Evolutionary conservation across 1,140 invertebrate species (phyloP).

Genomic region (Penaeus vannamei): DNA sequence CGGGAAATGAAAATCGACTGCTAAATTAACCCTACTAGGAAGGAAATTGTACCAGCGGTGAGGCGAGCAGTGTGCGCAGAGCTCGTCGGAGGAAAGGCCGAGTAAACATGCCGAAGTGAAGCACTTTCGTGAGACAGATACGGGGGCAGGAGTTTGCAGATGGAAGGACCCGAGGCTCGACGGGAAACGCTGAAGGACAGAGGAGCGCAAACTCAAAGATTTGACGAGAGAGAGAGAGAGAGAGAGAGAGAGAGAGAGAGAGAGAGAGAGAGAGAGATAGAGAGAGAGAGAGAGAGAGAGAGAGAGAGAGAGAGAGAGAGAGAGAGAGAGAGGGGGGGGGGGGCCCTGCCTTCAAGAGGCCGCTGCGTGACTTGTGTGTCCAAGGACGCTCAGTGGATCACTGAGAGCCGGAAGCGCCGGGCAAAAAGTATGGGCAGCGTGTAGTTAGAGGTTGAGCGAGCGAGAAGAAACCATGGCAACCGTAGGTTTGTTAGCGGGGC

Average conservation of each 20-base stretch:
- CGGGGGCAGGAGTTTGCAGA: background rate
- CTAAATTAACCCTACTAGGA: background rate
- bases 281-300: constrained; percentile 20
- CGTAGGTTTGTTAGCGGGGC: too few relatives aligned
- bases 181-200: too few relatives aligned
- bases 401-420: too few relatives aligned
- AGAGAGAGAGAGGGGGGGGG: background rate
- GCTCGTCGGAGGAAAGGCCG: too few relatives aligned
- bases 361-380: background rate
- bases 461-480: too few relatives aligned
- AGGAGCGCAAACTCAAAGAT: background rate
- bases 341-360: background rate
- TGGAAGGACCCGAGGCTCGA: too few relatives aligned
- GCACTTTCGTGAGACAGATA: background rate
- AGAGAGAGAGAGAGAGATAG: background rate
- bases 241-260: background rate
- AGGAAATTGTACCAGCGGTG: background rate
- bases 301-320: constrained; percentile 9
- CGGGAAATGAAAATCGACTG: background rate
- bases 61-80: too few relatives aligned
- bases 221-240: background rate
- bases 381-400: too few relatives aligned
- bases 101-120: too few relatives aligned
- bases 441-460: too few relatives aligned
- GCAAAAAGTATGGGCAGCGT: too few relatives aligned